Conservation (phyloP, 2,888 invertebrate species). For the Limnephilus rhombicus region DNA sequence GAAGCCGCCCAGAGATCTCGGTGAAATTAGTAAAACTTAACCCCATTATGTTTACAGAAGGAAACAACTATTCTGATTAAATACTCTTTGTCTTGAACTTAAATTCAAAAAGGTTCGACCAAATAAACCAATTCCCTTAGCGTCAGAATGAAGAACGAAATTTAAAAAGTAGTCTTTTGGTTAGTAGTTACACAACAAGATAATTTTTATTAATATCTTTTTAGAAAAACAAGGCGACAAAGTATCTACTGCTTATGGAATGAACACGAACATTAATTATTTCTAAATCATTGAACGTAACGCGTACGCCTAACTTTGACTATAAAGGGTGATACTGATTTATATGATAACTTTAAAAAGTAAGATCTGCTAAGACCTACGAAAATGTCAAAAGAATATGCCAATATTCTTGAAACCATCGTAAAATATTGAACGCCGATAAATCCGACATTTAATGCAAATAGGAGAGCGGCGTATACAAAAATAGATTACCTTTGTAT, state of each 20-base stretch:
- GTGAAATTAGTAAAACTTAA: conserved; percentile 7
- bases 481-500: not conserved
- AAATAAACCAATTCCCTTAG: not conserved
- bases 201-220: not conserved
- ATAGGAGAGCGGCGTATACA: not conserved
- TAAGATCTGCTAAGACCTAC: conserved; percentile 33
- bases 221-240: not conserved
- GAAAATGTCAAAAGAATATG: conserved; percentile 4
- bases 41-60: conserved; percentile 8
- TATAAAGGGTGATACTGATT: conserved; percentile 53
- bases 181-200: not conserved
- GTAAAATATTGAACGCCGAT: not conserved
- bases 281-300: conserved; percentile 51
- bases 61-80: conserved; percentile 25
- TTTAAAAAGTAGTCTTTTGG: not conserved
- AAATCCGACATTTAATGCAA: not conserved
- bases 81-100: conserved; percentile 13
- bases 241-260: not conserved
- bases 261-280: conserved; percentile 55
- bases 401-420: not conserved
- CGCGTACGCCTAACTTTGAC: conserved; percentile 49
- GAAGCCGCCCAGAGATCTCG: not conserved
- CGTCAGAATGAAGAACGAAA: not conserved
- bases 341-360: conserved; percentile 40
- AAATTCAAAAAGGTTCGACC: not conserved